phyloP scores from a whole-genome alignment of 2,888 invertebrate genomes.

The Aethes cnicana region DNA sequence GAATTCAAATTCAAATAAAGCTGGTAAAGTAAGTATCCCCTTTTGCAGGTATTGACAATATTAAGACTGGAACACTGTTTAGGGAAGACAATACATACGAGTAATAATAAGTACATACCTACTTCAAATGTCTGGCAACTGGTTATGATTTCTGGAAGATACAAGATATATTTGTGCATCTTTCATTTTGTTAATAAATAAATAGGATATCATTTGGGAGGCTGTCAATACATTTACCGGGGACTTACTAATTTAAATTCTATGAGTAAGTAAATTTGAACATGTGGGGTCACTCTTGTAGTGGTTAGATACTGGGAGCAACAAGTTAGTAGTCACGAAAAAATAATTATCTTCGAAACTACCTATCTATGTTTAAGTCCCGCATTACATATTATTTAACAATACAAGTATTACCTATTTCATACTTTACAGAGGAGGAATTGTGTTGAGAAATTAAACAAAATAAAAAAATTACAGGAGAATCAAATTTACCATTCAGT shows the following conservation, averaged over 20 bases:
- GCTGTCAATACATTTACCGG: slow-evolving; percentile 16
- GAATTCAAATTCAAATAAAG: slow-evolving; percentile 34
- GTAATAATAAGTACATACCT: too few relatives aligned
- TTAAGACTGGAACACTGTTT: slow-evolving; percentile 48
- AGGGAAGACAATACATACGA: slow-evolving; percentile 60
- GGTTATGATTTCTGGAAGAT: slow-evolving; percentile 45
- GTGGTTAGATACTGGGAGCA: too few relatives aligned
- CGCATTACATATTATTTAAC: too few relatives aligned
- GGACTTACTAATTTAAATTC: too few relatives aligned
- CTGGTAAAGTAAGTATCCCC: slow-evolving; percentile 35
- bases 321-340: too few relatives aligned
- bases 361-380: too few relatives aligned
- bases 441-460: slow-evolving; percentile 5
- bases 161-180: slow-evolving; percentile 53
- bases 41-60: slow-evolving; percentile 39
- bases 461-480: slow-evolving; percentile 2
- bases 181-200: slow-evolving; percentile 25
- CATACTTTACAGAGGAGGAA: slow-evolving; percentile 6
- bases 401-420: not conserved
- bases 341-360: too few relatives aligned
- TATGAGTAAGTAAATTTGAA: too few relatives aligned
- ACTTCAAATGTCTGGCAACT: slow-evolving; percentile 38
- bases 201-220: slow-evolving; percentile 18
- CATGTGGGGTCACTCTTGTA: too few relatives aligned
- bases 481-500: slow-evolving; percentile 48